A percentile compares a stretch with the other conserved stretches of the same genome.
These are phyloP conservation scores for Bibio marci DNA, from an alignment of 2,888 invertebrate genomes.

Conservation along the genomic window DNA sequence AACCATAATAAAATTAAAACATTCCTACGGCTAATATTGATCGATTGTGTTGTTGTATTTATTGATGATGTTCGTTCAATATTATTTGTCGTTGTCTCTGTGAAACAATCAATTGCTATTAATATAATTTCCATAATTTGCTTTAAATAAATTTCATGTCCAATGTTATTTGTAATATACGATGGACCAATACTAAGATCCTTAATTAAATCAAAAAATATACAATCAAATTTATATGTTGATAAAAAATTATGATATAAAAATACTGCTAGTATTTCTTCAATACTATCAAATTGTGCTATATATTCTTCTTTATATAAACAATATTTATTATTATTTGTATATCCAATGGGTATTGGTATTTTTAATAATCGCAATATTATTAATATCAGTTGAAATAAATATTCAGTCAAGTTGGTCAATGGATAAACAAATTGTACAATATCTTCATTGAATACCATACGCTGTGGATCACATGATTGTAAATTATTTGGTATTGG, in stretches of 20 bases:
- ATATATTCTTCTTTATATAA: slow-evolving; percentile 15
- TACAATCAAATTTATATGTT: slow-evolving; percentile 12
- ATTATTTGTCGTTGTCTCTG: slow-evolving; percentile 13
- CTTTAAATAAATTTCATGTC: slow-evolving; percentile 38
- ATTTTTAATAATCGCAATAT: slow-evolving; percentile 37
- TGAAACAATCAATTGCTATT: slow-evolving; percentile 33
- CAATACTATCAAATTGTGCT: slow-evolving; percentile 32
- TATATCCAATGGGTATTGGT: slow-evolving; percentile 34
- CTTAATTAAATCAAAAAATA: slow-evolving; percentile 23
- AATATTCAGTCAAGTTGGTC: slow-evolving; percentile 33
- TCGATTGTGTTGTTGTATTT: slow-evolving; percentile 19
- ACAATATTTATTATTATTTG: no score
- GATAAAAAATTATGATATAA: slow-evolving; percentile 11
- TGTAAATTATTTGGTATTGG: slow-evolving; percentile 31
- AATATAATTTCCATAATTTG: slow-evolving; percentile 35
- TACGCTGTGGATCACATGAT: slow-evolving; percentile 42
- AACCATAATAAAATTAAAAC: slow-evolving; percentile 45
- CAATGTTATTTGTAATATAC: slow-evolving; percentile 38
- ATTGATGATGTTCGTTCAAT: no score
- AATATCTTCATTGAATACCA: slow-evolving; percentile 44
- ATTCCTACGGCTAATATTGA: no score
- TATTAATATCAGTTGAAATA: slow-evolving; percentile 39
- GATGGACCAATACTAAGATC: slow-evolving; percentile 40
- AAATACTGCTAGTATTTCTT: slow-evolving; percentile 30
- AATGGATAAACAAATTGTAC: slow-evolving; percentile 52